phyloP scores from a whole-genome alignment of 2,113 vertebrate species.

The Scophthalmus maximus region DNA sequence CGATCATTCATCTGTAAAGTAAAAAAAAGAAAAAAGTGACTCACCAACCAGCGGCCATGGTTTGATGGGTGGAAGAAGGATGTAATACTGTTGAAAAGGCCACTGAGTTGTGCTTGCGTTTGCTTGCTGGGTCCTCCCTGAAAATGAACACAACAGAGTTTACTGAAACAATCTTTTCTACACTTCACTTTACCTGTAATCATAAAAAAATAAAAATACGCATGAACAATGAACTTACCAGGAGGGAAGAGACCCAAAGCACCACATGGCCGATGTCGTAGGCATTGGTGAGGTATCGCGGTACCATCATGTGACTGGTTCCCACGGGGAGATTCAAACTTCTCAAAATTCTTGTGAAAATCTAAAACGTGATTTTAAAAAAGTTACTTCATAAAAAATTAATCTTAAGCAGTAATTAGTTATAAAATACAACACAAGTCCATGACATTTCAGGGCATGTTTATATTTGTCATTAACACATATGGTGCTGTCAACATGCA shows the following conservation, averaged over 20 bases:
- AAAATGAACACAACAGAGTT: conserved; percentile 41
- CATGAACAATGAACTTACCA: conserved; percentile 84
- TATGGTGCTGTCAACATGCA: no score
- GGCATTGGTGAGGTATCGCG: conserved; percentile 92
- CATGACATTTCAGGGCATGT: background rate
- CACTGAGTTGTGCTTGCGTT: conserved; percentile 92
- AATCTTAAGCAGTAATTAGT: background rate
- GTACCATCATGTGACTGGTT: conserved; percentile 94
- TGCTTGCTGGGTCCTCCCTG: conserved; percentile 96
- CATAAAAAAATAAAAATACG: background rate
- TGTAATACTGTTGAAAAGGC: conserved; percentile 95
- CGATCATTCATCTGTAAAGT: background rate
- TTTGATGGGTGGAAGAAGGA: conserved; percentile 99
- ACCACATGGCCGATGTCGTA: conserved; percentile 97
- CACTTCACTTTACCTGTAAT: background rate
- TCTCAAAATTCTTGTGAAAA: conserved; percentile 96
- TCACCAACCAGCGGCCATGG: conserved; percentile 98
- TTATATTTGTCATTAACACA: conserved; percentile 14
- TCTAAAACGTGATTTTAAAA: conserved; percentile 75
- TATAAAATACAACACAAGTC: background rate
- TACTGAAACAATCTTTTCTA: background rate
- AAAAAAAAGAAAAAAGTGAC: conserved; percentile 58
- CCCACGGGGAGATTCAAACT: conserved; percentile 98
- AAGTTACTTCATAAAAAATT: background rate
- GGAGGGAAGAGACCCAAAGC: conserved; percentile 96